Evolutionary conservation across 2,888 invertebrate genomes (phyloP).

Genomic region (Nycteola revayana): DNA sequence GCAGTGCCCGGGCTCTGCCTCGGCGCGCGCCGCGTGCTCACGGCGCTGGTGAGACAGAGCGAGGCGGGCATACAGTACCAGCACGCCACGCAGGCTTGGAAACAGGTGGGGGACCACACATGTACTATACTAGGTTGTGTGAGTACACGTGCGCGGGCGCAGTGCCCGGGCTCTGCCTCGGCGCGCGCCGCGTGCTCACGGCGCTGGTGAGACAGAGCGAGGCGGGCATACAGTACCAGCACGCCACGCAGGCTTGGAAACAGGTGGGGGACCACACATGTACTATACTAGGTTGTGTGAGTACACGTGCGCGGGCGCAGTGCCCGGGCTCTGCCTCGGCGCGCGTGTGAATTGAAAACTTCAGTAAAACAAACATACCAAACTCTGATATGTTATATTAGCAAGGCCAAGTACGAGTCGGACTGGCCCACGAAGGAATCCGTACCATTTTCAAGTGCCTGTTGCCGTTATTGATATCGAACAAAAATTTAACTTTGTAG

Average conservation of each 20-base stretch:
- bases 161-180: constrained; percentile 55
- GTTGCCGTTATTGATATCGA: no score
- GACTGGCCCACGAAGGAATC: no score
- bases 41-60: constrained; percentile 87
- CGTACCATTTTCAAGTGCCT: no score
- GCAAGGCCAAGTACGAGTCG: no score
- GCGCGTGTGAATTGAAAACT: no score
- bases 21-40: constrained; percentile 84
- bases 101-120: constrained; percentile 80
- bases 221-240: constrained; percentile 47
- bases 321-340: constrained; percentile 62
- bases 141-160: constrained; percentile 81
- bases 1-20: constrained; percentile 55
- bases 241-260: constrained; percentile 85
- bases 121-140: no score
- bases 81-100: constrained; percentile 84
- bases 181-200: constrained; percentile 84
- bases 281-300: no score
- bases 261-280: no score
- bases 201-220: constrained; percentile 88
- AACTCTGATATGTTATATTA: no score
- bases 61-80: constrained; percentile 62
- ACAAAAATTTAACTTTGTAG: no score
- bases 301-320: constrained; percentile 81
- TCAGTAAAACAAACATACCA: no score